These are phyloP conservation scores for Clistopyga incitator DNA, from an alignment of 2,888 invertebrate genomes.

Conservation along the genomic window DNA sequence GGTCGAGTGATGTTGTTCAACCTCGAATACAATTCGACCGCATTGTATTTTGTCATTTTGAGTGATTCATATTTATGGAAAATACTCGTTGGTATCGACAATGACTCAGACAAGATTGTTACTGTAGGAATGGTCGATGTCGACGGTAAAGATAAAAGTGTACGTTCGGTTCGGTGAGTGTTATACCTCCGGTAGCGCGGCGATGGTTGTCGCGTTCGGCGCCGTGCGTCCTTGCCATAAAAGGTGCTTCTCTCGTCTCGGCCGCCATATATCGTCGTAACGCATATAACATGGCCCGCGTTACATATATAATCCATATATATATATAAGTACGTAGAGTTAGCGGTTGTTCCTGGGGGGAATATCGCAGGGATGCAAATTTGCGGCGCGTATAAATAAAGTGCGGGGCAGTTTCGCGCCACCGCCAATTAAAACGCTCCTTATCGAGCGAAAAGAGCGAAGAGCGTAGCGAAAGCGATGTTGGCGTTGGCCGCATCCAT, in stretches of 20 bases:
- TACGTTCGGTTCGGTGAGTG: slow-evolving; percentile 3
- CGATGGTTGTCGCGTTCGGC: slow-evolving; percentile 38
- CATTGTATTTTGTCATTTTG: neutral
- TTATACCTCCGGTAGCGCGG: slow-evolving; percentile 48
- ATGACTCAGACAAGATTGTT: neutral
- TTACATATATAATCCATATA: neutral
- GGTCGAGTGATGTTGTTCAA: neutral
- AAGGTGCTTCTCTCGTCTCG: slow-evolving; percentile 61
- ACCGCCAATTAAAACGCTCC: slow-evolving; percentile 82
- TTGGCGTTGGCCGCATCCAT: neutral
- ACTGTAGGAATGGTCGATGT: neutral
- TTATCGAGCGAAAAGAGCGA: slow-evolving; percentile 75
- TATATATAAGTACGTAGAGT: slow-evolving; percentile 5
- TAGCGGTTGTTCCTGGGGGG: slow-evolving; percentile 15
- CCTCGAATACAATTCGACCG: neutral
- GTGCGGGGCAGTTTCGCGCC: slow-evolving; percentile 47
- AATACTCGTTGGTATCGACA: neutral
- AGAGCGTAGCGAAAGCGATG: slow-evolving; percentile 48
- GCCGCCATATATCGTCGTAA: slow-evolving; percentile 12
- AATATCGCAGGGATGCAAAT: slow-evolving; percentile 74
- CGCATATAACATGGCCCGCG: neutral
- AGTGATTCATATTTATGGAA: neutral
- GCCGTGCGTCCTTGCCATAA: slow-evolving; percentile 64
- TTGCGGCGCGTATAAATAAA: slow-evolving; percentile 71
- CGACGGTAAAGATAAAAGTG: neutral